Base-by-base conservation (phyloP, 2,797 vertebrate genomes). In the Odontamblyopus rebecca region DNA sequence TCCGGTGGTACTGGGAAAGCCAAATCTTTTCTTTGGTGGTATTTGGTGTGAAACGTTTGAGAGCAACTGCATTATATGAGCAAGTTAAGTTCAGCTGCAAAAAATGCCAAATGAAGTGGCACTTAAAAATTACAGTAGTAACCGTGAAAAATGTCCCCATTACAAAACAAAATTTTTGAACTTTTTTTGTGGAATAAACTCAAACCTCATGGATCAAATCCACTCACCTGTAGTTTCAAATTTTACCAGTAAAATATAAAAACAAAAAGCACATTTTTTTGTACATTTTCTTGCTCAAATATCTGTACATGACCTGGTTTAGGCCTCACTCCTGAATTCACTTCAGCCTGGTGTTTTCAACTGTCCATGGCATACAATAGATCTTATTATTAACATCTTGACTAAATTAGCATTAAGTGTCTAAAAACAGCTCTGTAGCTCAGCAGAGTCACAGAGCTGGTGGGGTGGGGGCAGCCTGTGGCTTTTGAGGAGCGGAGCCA, bases 401-500 rank as follows among this genome's bases (percentile, higher is more conserved):
- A 64, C 30, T 48, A 61, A 72, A 69, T 27, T 19, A 74, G 16
- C 6, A 19, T 30, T 19, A 62, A 38, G 35, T 2, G 2, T 15
- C 63, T 61, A 5, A 56, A 35, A 48, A 69, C 5, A 13, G 68
- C 15, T 16, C 7, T 11, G 16, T 2, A 15, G 67, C 35, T 6
- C 29, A 69, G 41, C 12, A 67, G 12, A 38, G n/a, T 9, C 15
- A 67, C 44, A 15, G 11, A 15, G 44, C 15, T 48, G 4, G 13
- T 1, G 44, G 13, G 13, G 41, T 13, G 44, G 3, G 23, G 32
- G n/a, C 15, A 50, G 48, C 44, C 23, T 68, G 15, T 41, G 7
- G 26, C 61, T 67, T 59, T 67, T 75, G 23, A 72, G 27, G 13
- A 32, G 8, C 13, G 9, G 67, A 54, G 29, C 50, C 35, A 62